Base-by-base conservation (phyloP, 1,140 invertebrate species). In the Drosophila seguyi region DNA sequence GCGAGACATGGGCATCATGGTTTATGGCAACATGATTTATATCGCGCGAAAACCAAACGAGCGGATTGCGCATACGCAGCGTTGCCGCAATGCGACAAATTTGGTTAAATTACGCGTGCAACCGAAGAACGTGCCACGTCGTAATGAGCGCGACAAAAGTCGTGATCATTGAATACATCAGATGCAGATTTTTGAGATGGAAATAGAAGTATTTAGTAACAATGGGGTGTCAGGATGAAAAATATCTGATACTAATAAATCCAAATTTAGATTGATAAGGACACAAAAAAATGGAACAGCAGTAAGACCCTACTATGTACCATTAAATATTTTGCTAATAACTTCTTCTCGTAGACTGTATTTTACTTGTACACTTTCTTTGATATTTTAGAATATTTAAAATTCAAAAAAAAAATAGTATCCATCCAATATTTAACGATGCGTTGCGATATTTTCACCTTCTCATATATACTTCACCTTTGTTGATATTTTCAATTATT, bases 21-120 rank as follows among this genome's bases (percentile, higher is more conserved):
- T 84, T 88, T 88, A 88, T 88, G 84, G 84, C 61, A 88, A 84
- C 84, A 84, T 78, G 82, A 85, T 85, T 85, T 86, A 81, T 76
- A 76, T 85, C 58, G 75, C 66, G 68, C 65, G 68, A 71, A 58
- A 72, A 48, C 68, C 42, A 71, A 72, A 72, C 68, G 41, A 41
- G 69, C 69, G 29, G 36, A 59, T 79, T 76, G 76, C 86, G 79
- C 83, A 90, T 88, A 88, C 84, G 80, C 84, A 71, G 63, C 48
- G 76, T 87, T 65, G 60, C 55, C 58, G 53, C 58, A 67, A 72
- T 72, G 29, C 38, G 41, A 75, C 85, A 63, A 83, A 83, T 80
- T 86, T 80, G 82, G 86, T 56, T 80, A 81, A 90, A 77, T 87
- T 91, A 72, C 67, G 82, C 77, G 59, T 78, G 73, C 56, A 72